A percentile compares a stretch with the other conserved stretches of the same genome.
Conservation (phyloP, 1,140 invertebrate species). For the Drosophila sp. region DNA sequence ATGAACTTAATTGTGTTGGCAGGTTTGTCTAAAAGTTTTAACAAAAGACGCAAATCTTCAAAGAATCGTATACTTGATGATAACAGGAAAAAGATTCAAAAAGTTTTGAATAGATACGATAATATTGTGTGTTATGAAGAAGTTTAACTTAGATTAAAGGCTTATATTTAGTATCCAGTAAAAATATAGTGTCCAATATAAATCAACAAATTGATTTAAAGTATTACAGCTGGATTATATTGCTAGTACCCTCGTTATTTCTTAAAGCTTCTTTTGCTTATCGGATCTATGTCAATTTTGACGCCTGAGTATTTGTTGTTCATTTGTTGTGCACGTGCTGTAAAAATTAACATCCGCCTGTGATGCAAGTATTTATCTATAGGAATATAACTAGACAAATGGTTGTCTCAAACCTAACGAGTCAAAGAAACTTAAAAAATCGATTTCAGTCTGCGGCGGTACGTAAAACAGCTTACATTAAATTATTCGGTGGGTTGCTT, state of each 20-base stretch:
- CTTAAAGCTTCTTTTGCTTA: neutral
- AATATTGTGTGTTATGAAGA: too few relatives aligned
- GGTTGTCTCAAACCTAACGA: neutral
- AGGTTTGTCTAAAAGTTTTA: conserved; percentile 18
- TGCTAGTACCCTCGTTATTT: neutral
- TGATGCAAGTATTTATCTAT: conserved; percentile 2
- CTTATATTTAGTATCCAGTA: too few relatives aligned
- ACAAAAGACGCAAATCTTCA: conserved; percentile 1
- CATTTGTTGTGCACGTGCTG: conserved; percentile 28
- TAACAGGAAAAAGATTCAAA: neutral
- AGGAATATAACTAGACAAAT: neutral
- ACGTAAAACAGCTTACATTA: conserved; percentile 1
- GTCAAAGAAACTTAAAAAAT: neutral
- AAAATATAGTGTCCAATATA: too few relatives aligned
- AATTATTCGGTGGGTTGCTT: neutral
- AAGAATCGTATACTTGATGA: neutral
- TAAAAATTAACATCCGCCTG: conserved; percentile 54
- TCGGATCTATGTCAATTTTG: conserved; percentile 10
- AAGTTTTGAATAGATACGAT: too few relatives aligned
- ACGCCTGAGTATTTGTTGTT: conserved; percentile 28
- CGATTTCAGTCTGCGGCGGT: conserved; percentile 10
- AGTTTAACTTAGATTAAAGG: too few relatives aligned
- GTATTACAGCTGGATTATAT: neutral
- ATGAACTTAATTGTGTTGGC: conserved; percentile 22
- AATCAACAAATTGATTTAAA: too few relatives aligned